Percentiles rank a stretch among this genome's conserved stretches.
These are phyloP conservation scores for Vimba vimba DNA, from an alignment of 2,113 vertebrate species.

Conservation along the genomic window DNA sequence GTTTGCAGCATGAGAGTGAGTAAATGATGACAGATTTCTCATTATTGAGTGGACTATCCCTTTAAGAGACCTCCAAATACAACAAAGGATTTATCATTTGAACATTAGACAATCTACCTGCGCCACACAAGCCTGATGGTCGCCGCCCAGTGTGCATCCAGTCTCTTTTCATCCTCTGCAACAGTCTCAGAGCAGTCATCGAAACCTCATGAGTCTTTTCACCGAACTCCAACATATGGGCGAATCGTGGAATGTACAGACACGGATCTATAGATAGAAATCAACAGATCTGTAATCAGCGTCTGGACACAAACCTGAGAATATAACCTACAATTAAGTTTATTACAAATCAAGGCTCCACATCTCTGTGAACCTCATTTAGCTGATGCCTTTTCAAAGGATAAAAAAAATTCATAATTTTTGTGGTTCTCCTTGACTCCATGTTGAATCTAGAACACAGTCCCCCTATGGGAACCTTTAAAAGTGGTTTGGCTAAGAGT, in stretches of 20 bases:
- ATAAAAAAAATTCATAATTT: neutral
- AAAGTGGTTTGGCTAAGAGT: constrained; percentile 42
- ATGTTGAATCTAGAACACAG: constrained; percentile 44
- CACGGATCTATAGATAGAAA: constrained; percentile 84
- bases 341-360: neutral
- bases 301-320: neutral
- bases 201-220: constrained; percentile 95
- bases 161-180: constrained; percentile 98
- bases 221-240: constrained; percentile 95
- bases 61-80: neutral
- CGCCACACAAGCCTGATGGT: constrained; percentile 93
- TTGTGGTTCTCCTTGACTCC: constrained; percentile 33
- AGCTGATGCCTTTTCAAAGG: neutral
- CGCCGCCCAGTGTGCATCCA: constrained; percentile 98
- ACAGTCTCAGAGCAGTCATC: constrained; percentile 93
- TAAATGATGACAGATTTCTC: neutral
- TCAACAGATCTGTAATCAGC: constrained; percentile 10
- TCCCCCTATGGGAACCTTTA: constrained; percentile 46
- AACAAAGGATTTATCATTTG: neutral
- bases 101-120: constrained; percentile 74
- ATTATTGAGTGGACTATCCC: neutral
- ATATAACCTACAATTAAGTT: neutral
- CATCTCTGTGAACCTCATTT: neutral
- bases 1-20: neutral
- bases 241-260: constrained; percentile 95